Percentiles rank a stretch among this genome's conserved stretches.
Evolutionary conservation across 2,113 vertebrate genomes (phyloP).

Genomic region (Leptosomus discolor): DNA sequence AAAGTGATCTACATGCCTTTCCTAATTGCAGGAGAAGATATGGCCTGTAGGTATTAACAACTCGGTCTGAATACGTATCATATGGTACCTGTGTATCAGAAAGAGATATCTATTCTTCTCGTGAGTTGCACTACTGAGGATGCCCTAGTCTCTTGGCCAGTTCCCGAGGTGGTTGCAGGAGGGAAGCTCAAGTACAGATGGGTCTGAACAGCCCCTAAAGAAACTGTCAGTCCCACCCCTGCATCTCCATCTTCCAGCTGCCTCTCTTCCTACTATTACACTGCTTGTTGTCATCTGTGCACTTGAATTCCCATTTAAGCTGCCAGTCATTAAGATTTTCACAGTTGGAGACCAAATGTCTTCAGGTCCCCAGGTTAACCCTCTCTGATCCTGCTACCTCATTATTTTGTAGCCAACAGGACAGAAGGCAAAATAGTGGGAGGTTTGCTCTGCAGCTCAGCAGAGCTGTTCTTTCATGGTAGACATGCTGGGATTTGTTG

Average conservation of each 20-base stretch:
- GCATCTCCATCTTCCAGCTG: neutral
- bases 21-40: neutral
- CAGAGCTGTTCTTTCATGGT: neutral
- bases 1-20: neutral
- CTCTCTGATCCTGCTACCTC: neutral
- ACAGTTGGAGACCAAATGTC: neutral
- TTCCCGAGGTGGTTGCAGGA: neutral
- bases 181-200: neutral
- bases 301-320: neutral
- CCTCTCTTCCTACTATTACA: neutral
- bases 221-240: neutral
- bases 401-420: neutral
- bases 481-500: neutral
- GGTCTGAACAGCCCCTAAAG: neutral
- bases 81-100: neutral
- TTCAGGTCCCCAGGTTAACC: neutral
- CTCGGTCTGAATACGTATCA: rapidly evolving
- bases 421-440: neutral
- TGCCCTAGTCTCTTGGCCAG: neutral
- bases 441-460: neutral
- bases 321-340: neutral
- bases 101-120: neutral
- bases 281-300: neutral
- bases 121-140: neutral
- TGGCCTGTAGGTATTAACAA: neutral